Percentiles rank a stretch among this genome's conserved stretches.
Conservation (phyloP, 2,888 invertebrate species). For the Empis livida region DNA sequence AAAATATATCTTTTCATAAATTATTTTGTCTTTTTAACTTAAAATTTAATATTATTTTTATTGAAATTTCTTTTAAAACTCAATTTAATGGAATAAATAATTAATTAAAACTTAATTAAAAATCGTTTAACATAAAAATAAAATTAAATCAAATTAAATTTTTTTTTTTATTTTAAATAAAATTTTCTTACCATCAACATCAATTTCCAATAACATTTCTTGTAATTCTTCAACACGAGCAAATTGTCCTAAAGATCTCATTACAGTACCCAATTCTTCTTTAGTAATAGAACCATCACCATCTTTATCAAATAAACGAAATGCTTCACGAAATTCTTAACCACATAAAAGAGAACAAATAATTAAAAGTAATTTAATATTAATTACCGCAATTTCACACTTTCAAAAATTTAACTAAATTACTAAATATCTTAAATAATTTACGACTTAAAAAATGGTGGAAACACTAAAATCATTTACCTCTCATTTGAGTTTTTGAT, state of each 20-base stretch:
- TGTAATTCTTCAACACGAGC: conserved; percentile 75
- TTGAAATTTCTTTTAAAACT: too few relatives aligned
- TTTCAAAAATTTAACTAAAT: neutral
- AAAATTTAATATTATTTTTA: too few relatives aligned
- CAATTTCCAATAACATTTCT: conserved; percentile 74
- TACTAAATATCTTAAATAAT: too few relatives aligned
- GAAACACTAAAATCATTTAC: conserved; percentile 31
- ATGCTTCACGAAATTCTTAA: conserved; percentile 72
- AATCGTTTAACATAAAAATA: neutral
- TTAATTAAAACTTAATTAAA: too few relatives aligned
- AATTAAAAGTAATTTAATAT: neutral
- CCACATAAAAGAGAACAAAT: neutral
- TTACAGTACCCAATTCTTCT: conserved; percentile 72
- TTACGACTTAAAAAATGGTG: too few relatives aligned
- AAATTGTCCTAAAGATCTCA: conserved; percentile 77
- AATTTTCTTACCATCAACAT: conserved; percentile 58
- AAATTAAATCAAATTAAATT: neutral
- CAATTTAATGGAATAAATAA: too few relatives aligned
- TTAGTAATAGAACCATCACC: conserved; percentile 80
- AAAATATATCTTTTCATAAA: too few relatives aligned
- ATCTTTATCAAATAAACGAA: conserved; percentile 76
- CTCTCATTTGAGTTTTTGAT: conserved; percentile 70
- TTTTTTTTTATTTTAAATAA: neutral
- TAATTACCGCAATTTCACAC: too few relatives aligned
- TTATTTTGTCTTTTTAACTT: too few relatives aligned